Conservation (phyloP, 2,888 invertebrate species). For the Nebria salina region DNA sequence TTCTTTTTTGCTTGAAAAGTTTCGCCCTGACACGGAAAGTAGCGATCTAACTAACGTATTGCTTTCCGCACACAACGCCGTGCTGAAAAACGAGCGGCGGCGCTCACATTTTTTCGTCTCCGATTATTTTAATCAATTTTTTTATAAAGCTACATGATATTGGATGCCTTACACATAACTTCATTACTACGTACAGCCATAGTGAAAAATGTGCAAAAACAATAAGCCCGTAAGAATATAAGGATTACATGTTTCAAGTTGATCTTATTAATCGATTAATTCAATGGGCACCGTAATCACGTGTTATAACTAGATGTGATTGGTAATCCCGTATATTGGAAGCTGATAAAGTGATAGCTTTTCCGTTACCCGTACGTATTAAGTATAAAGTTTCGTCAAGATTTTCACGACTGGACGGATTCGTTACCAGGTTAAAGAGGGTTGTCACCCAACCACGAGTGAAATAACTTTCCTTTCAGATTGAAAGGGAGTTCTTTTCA, state of each 20-base stretch:
- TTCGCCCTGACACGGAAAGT: constrained; percentile 32
- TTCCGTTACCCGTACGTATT: constrained; percentile 12
- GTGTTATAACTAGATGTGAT: background rate
- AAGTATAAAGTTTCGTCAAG: constrained; percentile 34
- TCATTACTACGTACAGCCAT: too few species aligned
- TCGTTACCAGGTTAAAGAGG: constrained; percentile 45
- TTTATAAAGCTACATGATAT: too few species aligned
- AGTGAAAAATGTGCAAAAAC: too few species aligned
- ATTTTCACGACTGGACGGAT: constrained; percentile 41
- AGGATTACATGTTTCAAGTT: background rate
- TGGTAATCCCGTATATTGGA: constrained; percentile 25
- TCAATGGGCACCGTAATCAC: background rate
- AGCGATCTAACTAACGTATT: constrained; percentile 41
- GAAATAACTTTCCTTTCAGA: constrained; percentile 40
- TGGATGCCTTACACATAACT: too few species aligned
- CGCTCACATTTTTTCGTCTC: background rate
- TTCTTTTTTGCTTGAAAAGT: constrained; percentile 38
- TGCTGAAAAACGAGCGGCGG: constrained; percentile 29
- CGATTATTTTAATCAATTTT: too few species aligned
- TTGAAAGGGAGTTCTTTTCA: constrained; percentile 5
- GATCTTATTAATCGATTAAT: background rate
- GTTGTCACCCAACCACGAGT: constrained; percentile 44
- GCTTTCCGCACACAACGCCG: background rate
- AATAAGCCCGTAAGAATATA: too few species aligned
- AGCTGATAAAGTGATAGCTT: constrained; percentile 40